Percentiles rank a stretch among this genome's conserved stretches.
These are phyloP conservation scores for Triplophysa rosa DNA, from an alignment of 2,113 vertebrate genomes.

Conservation along the genomic window DNA sequence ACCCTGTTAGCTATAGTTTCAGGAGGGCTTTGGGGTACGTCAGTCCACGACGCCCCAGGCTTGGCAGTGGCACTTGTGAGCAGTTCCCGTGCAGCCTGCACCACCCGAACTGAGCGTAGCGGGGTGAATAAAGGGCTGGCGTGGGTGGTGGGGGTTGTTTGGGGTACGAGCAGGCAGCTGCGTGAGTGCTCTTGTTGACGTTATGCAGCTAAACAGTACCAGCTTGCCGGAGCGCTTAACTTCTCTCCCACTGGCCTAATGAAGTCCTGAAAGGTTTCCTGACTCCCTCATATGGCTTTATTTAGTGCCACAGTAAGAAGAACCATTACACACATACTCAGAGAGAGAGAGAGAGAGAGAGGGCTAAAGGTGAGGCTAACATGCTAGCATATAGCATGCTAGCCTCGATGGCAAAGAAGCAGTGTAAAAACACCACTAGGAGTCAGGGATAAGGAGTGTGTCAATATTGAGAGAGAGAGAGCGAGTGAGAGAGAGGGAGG, in stretches of 20 bases:
- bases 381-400: slow-evolving; percentile 44
- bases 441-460: slow-evolving; percentile 27
- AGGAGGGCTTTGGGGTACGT: slow-evolving; percentile 30
- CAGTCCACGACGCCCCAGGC: slow-evolving; percentile 49
- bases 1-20: background rate
- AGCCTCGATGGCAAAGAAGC: slow-evolving; percentile 37
- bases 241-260: slow-evolving; percentile 74
- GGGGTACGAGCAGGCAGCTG: slow-evolving; percentile 65
- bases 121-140: slow-evolving; percentile 13
- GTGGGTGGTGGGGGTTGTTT: slow-evolving; percentile 47
- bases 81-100: slow-evolving; percentile 64
- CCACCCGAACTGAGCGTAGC: slow-evolving; percentile 22
- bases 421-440: background rate
- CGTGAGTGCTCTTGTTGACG: slow-evolving; percentile 77
- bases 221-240: slow-evolving; percentile 76
- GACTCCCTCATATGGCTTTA: slow-evolving; percentile 79
- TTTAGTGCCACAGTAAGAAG: slow-evolving; percentile 74
- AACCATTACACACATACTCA: slow-evolving; percentile 76
- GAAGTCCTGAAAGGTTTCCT: slow-evolving; percentile 83
- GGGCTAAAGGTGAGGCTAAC: slow-evolving; percentile 42
- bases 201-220: slow-evolving; percentile 80
- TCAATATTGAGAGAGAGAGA: slow-evolving; percentile 8
- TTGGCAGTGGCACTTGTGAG: slow-evolving; percentile 42
- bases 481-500: background rate
- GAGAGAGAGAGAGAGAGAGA: slow-evolving; percentile 9